Evolutionary conservation across 2,113 vertebrate genomes (phyloP).

Genomic region (Phaetusa simplex): DNA sequence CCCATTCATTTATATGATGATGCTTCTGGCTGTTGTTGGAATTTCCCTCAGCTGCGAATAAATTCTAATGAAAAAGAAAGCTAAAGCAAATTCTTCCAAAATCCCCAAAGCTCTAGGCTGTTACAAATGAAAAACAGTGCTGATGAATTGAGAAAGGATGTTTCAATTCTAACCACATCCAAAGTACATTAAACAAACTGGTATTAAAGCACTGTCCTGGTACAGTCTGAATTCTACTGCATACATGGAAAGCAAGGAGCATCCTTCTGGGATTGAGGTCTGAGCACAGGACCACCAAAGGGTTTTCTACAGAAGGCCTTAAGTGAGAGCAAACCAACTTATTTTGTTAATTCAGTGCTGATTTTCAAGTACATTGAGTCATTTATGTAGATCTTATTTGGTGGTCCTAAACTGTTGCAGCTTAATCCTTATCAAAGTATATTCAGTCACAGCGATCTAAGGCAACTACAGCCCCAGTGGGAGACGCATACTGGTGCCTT

Average conservation of each 20-base stretch:
- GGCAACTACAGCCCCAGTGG: not conserved
- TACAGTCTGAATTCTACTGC: not conserved
- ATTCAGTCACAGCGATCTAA: not conserved
- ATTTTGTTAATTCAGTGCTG: not conserved
- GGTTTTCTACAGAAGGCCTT: not conserved
- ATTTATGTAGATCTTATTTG: not conserved
- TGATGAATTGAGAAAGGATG: conserved; percentile 1
- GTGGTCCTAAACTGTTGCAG: not conserved
- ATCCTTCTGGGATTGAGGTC: not conserved
- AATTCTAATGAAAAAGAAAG: conserved; percentile 47
- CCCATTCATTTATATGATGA: conserved; percentile 3
- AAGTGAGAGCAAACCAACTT: not conserved
- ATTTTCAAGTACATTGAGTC: not conserved
- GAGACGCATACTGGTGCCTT: not conserved
- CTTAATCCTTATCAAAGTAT: not conserved
- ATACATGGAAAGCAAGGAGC: not conserved
- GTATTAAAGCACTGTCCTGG: not conserved
- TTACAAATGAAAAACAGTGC: not conserved
- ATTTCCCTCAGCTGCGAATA: conserved; percentile 21
- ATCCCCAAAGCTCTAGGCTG: conserved; percentile 35
- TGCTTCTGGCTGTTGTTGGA: conserved; percentile 14
- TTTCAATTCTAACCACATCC: conserved; percentile 12
- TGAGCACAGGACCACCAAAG: not conserved
- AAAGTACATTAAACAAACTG: not conserved
- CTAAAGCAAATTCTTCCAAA: conserved; percentile 42